A percentile compares a stretch with the other conserved stretches of the same genome.
phyloP scores from a whole-genome alignment of 1,140 invertebrate species.

The Solen grandis region DNA sequence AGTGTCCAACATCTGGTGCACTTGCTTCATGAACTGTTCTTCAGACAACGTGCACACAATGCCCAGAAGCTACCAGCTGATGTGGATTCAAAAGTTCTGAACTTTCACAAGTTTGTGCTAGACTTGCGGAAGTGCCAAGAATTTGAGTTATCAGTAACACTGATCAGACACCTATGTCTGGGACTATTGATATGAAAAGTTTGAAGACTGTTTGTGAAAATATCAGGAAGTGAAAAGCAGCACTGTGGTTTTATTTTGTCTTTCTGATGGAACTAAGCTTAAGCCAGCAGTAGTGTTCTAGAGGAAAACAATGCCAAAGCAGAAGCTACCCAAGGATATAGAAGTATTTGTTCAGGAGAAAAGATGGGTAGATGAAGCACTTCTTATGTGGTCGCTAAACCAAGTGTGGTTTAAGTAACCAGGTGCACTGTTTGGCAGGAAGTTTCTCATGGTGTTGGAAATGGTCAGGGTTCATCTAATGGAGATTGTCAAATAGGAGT shows the following conservation, averaged over 20 bases:
- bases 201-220: too few relatives aligned
- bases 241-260: conserved; percentile 61
- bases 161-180: too few relatives aligned
- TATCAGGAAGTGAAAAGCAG: too few relatives aligned
- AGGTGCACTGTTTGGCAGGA: conserved; percentile 4
- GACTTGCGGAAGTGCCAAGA: too few relatives aligned
- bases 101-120: too few relatives aligned
- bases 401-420: conserved; percentile 54
- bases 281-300: conserved; percentile 72
- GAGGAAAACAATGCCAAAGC: conserved; percentile 56
- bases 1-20: too few relatives aligned
- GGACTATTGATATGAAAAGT: too few relatives aligned
- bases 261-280: conserved; percentile 64
- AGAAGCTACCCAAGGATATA: conserved; percentile 48
- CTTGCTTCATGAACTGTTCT: too few relatives aligned
- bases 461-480: conserved; percentile 49
- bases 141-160: too few relatives aligned
- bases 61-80: too few relatives aligned
- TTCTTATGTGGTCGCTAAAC: conserved; percentile 53
- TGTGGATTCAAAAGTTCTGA: too few relatives aligned
- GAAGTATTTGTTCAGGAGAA: conserved; percentile 47
- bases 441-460: conserved; percentile 33
- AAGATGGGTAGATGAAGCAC: conserved; percentile 62
- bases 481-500: conserved; percentile 23
- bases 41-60: too few relatives aligned